Evolutionary conservation across 2,113 vertebrate genomes (phyloP), one percentile per base, ranked within the genome.

Genomic region (Oryzias javanicus): DNA sequence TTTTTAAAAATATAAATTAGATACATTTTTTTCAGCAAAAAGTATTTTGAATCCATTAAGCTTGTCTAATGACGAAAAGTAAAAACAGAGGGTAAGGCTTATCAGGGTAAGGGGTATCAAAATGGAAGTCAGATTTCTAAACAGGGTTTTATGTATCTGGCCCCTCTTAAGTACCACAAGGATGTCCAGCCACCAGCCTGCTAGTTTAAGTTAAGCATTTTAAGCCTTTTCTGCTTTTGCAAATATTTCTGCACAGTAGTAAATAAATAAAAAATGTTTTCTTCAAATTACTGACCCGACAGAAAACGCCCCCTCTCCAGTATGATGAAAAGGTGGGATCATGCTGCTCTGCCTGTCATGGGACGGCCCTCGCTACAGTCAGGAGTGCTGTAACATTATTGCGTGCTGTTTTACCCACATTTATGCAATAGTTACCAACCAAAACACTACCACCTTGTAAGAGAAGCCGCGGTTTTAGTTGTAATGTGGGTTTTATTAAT

Each of bases 381-480:
- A 74, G 27, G 63, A 80, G 59, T 74, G 78, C 79, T 76, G 72
- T 72, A n/a, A 4, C 4, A 62, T 65, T 58, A 51, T 42, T 22
- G 48, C 55, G 58, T 76, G 52, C 49, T 49, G 59, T 52, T 35
- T 35, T 35, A 35, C 35, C 35, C 35, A 35, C 35, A 35, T 12
- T 35, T 12, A 35, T 35, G 35, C 35, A 12, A 12, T 35, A 12
- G 8, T 35, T 35, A 13, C 35, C 35, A 35, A 35, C 35, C 8
- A 35, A 35, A 49, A 71, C 78, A 59, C 74, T 54, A 60, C 67
- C 45, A 49, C 50, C 42, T 50, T 76, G 56, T 77, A 62, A 53
- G 40, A 69, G 60, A 70, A 53, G 45, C 19, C 62, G 27, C 48
- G 57, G 40, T 52, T 55, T 58, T 5, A 15, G 45, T 59, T 57